Evolutionary conservation across 2,113 vertebrate genomes (phyloP), one percentile per base, ranked within the genome.

Genomic region (Embiotoca jacksoni): DNA sequence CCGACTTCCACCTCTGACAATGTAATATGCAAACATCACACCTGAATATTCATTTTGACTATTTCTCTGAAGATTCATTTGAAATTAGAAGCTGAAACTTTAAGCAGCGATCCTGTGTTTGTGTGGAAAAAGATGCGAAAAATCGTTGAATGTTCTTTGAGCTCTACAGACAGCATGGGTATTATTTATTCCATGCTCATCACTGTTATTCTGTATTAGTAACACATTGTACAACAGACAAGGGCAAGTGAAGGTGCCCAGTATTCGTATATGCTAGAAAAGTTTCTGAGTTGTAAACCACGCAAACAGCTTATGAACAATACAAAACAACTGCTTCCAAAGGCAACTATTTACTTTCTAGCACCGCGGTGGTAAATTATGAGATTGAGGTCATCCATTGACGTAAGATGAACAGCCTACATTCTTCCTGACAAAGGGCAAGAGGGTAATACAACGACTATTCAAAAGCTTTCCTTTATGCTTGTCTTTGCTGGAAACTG

Each of bases 341-440:
- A 90, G 68, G 69, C 75, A 66, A 77, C 79, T 91, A 86, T 90
- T 89, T 85, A 75, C 84, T 88, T 85, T 79, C 70, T 62, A 32
- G 64, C 35, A 62, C 70, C 63, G 81, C 81, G 83, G 89, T 88
- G 85, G 77, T 75, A 81, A 89, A 91, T 90, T 81, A 89, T 80
- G 82, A 94, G 90, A 93, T 93, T 92, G 92, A 94, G 94, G 94
- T 95, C 93, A 92, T 72, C 77, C 75, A 74, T 74, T 84, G 89
- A 83, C 71, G 66, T 73, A 71, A 83, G 78, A 64, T 75, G 82
- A 88, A 93, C 85, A 91, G 92, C 88, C 90, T 86, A 85, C 90
- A 92, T 93, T 94, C 91, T 92, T 75, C 80, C 70, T 56, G 69
- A 93, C 89, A 94, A 93, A 90, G 89, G 86, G 69, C 85, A 81